A percentile compares a stretch with the other conserved stretches of the same genome.
Evolutionary conservation across 2,113 vertebrate genomes (phyloP).

Genomic region (Pteropus alecto): DNA sequence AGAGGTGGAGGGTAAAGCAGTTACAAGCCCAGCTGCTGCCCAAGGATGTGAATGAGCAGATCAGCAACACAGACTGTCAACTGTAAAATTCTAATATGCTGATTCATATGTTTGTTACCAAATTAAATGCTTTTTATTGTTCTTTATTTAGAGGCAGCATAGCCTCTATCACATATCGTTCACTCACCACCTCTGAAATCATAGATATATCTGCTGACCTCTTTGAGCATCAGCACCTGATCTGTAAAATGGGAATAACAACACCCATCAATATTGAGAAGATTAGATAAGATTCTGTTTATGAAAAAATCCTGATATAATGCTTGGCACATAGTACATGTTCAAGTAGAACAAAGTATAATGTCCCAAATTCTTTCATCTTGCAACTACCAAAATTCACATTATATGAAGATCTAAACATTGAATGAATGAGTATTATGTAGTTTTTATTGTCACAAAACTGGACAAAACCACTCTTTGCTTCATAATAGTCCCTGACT

Average conservation of each 20-base stretch:
- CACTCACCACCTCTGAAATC: neutral
- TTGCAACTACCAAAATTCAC: neutral
- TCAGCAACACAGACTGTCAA: rapidly evolving
- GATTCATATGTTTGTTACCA: neutral
- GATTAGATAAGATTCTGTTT: neutral
- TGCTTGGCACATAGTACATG: neutral
- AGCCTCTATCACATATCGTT: neutral
- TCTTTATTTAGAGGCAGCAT: neutral
- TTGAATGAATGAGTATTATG: neutral
- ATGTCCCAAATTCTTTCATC: neutral
- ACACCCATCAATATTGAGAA: neutral
- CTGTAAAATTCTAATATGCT: neutral
- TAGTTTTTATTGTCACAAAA: neutral
- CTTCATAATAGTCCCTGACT: neutral
- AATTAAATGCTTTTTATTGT: neutral
- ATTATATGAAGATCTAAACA: neutral
- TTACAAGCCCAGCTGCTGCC: neutral
- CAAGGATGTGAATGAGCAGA: neutral
- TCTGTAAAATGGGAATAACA: neutral
- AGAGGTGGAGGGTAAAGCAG: too few species aligned
- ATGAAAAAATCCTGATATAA: neutral
- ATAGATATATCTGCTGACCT: neutral
- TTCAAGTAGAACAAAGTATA: neutral
- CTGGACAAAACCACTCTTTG: neutral
- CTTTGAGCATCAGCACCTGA: neutral